Conservation (phyloP, 1,140 invertebrate genomes). For the Drosophila littoralis region DNA sequence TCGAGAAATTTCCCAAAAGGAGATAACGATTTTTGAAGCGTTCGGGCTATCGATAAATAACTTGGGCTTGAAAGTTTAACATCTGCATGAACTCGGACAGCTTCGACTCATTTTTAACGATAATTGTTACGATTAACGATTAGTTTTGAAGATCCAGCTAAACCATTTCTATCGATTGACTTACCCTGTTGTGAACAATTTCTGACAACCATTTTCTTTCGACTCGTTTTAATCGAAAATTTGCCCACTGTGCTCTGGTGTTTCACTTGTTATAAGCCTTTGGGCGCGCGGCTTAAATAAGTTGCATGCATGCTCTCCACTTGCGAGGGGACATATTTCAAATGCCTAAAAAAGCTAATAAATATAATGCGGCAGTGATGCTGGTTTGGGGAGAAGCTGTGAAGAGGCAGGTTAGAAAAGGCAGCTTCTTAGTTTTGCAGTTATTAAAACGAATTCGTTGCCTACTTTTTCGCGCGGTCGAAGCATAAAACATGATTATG, state of each 20-base stretch:
- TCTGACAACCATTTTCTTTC: not conserved
- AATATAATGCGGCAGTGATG: constrained; percentile 10
- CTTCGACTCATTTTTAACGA: too few relatives aligned
- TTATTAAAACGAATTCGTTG: constrained; percentile 31
- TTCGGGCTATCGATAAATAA: too few relatives aligned
- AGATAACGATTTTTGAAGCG: too few relatives aligned
- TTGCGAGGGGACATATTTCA: constrained; percentile 32
- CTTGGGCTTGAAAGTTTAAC: too few relatives aligned
- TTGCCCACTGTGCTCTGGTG: constrained; percentile 17
- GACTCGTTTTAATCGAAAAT: not conserved
- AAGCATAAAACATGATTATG: constrained; percentile 68
- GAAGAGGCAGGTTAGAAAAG: not conserved
- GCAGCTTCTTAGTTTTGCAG: constrained; percentile 11
- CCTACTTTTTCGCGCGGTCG: constrained; percentile 40
- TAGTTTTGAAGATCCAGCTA: too few relatives aligned
- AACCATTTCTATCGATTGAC: not conserved
- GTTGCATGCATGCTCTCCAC: constrained; percentile 32
- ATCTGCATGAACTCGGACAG: too few relatives aligned
- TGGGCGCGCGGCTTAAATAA: constrained; percentile 36
- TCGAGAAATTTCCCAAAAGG: too few relatives aligned
- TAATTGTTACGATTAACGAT: too few relatives aligned
- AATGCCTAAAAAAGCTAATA: constrained; percentile 37
- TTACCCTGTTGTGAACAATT: not conserved
- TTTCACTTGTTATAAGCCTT: constrained; percentile 15
- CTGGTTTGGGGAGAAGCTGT: constrained; percentile 5